Percentiles rank a stretch among this genome's conserved stretches.
phyloP scores from a whole-genome alignment of 1,140 invertebrate species.

The Acromyrmex echinatior region DNA sequence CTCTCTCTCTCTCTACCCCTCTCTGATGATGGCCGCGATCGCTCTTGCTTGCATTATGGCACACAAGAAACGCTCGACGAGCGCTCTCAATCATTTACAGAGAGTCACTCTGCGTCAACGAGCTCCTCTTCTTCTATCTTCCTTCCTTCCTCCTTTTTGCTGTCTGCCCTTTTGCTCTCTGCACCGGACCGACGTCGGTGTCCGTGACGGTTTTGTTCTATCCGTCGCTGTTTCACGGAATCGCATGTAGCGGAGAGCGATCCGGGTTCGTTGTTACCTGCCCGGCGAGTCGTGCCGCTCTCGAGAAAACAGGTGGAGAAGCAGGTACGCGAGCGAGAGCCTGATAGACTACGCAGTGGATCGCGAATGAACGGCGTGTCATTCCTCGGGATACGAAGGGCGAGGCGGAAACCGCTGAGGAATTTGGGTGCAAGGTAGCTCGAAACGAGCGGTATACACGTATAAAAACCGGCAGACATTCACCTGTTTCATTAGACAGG shows the following conservation, averaged over 20 bases:
- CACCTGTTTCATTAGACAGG: not conserved
- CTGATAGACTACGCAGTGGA: conserved; percentile 27
- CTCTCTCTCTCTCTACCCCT: not conserved
- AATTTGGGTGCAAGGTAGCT: conserved; percentile 28
- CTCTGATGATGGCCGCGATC: conserved; percentile 47
- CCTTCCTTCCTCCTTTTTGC: conserved; percentile 17
- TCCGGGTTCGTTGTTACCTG: conserved; percentile 39
- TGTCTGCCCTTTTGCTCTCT: not conserved
- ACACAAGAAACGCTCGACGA: conserved; percentile 47
- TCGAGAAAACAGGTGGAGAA: conserved; percentile 54
- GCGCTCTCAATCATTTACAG: conserved; percentile 64
- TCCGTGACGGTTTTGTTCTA: conserved; percentile 22
- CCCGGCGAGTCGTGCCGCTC: conserved; percentile 5
- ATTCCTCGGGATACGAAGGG: conserved; percentile 1
- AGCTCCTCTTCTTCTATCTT: conserved; percentile 48
- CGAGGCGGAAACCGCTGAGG: conserved; percentile 13
- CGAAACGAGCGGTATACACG: not conserved
- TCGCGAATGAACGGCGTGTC: conserved; percentile 29
- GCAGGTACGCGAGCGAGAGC: not conserved
- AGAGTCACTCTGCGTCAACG: conserved; percentile 59
- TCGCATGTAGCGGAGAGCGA: conserved; percentile 17
- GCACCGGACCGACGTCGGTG: not conserved
- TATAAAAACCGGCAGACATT: not conserved
- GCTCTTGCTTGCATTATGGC: conserved; percentile 56
- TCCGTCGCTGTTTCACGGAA: conserved; percentile 27